Percentiles rank a stretch among this genome's conserved stretches.
phyloP scores from a whole-genome alignment of 2,888 invertebrate species.

The Serripes groenlandicus region DNA sequence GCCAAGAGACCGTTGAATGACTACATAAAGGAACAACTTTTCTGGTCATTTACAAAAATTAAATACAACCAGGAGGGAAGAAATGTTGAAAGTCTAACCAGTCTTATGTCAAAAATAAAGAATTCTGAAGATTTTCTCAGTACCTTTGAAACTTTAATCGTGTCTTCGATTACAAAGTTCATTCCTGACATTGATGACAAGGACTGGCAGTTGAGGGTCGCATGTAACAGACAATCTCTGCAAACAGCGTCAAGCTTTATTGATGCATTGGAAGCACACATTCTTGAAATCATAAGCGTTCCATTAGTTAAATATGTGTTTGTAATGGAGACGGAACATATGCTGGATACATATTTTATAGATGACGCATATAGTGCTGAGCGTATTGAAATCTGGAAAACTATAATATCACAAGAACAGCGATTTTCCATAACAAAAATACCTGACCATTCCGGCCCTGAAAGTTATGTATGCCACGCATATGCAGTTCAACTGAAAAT shows the following conservation, averaged over 20 bases:
- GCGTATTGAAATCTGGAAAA: constrained; percentile 38
- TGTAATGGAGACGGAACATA: constrained; percentile 49
- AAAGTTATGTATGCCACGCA: constrained; percentile 58
- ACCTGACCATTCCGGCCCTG: constrained; percentile 62
- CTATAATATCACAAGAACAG: constrained; percentile 17
- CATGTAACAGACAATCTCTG: constrained; percentile 51
- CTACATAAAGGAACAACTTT: constrained; percentile 62
- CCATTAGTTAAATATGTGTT: constrained; percentile 63
- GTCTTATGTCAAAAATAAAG: constrained; percentile 43
- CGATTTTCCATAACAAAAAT: constrained; percentile 47
- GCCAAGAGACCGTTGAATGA: constrained; percentile 38
- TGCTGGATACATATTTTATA: constrained; percentile 55
- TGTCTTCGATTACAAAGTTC: not conserved
- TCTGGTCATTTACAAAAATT: constrained; percentile 70
- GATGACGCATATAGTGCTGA: constrained; percentile 24
- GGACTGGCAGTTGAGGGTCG: constrained; percentile 61
- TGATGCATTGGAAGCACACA: constrained; percentile 57
- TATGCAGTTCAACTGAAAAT: constrained; percentile 42
- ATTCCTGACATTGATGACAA: not conserved
- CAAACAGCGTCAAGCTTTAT: constrained; percentile 47
- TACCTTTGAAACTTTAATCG: constrained; percentile 20
- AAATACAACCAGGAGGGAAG: constrained; percentile 54
- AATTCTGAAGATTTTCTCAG: constrained; percentile 20
- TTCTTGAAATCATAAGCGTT: constrained; percentile 43
- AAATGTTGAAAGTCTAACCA: constrained; percentile 50